Base-by-base conservation (phyloP, 1,140 invertebrate species). In the Caenorhabditis latens region DNA sequence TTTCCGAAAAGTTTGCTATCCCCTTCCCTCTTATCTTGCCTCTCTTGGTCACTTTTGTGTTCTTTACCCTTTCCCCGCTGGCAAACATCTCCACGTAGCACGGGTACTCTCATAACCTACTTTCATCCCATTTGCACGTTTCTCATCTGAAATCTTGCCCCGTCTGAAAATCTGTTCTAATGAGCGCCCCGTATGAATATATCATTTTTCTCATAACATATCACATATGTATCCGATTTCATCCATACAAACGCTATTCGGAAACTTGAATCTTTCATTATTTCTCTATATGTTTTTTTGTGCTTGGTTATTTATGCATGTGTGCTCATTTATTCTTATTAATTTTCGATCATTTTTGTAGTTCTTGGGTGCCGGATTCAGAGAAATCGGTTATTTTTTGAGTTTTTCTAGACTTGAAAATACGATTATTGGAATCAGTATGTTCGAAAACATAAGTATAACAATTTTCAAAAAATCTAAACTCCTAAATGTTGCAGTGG, bases 161-260 rank as follows among this genome's bases (percentile, higher is more conserved):
- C n/a, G 11, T 14, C 50, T 53, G 16, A 11, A 53, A 58, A 8
- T 21, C n/a, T 21, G 4, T 63, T 63, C 61, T 63, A 63, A 13
- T 21, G 11, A 63, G 11, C 32, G 32, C 32, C 32, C 32, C 32
- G 32, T 32, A 32, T 32, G 32, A 32, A 32, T 32, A 32, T 63
- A 21, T 63, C 19, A 63, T 21, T 21, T 24, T 71, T 19, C 46
- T 14, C 21, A 32, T 71, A 71, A 71, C 65, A 71, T 71, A 71
- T 71, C 65, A n/a, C 65, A 71, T 42, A 71, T 14, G 46, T 71
- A 71, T 71, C 65, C 11, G 8, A 71, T 71, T 71, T 71, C 65
- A 63, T 63, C 3, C 6, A 0, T 32, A 32, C 32, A 71, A 71
- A 71, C 65, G 65, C 65, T 71, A 71, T 71, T 71, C 65, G 65